Evolutionary conservation across 2,888 invertebrate species (phyloP).

Genomic region (Volucella inanis): DNA sequence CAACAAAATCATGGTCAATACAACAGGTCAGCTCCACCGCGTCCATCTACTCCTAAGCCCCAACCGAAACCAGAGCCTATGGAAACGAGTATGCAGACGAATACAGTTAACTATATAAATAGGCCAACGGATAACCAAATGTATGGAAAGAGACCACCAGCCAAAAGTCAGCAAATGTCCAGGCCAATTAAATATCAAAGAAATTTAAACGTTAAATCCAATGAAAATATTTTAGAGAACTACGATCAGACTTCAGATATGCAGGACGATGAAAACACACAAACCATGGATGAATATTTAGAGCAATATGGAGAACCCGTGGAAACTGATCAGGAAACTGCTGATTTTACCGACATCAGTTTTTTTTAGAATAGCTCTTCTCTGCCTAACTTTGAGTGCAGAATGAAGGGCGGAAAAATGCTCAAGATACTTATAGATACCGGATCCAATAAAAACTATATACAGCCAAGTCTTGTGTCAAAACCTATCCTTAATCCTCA

Average conservation of each 20-base stretch:
- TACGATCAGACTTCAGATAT: not conserved
- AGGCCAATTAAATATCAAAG: not conserved
- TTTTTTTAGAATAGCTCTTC: slow-evolving; percentile 13
- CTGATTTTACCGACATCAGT: no score
- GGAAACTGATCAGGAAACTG: not conserved
- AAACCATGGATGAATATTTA: not conserved
- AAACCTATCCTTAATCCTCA: no score
- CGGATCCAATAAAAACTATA: no score
- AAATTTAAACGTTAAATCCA: slow-evolving; percentile 15
- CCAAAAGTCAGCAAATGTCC: not conserved
- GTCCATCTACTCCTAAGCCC: not conserved
- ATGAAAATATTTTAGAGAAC: not conserved
- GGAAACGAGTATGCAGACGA: slow-evolving; percentile 12
- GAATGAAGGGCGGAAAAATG: no score
- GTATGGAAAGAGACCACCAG: slow-evolving; percentile 14
- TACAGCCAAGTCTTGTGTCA: no score
- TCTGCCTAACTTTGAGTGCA: not conserved
- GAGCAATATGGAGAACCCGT: not conserved
- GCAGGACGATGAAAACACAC: not conserved
- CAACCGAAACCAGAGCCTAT: slow-evolving; percentile 4
- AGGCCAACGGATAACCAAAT: slow-evolving; percentile 8
- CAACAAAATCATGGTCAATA: not conserved
- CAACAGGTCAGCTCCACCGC: slow-evolving; percentile 1
- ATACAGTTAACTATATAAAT: slow-evolving; percentile 28
- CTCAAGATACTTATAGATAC: no score